Base-by-base conservation (phyloP, 2,797 vertebrate species). In the Myotis findleyi region DNA sequence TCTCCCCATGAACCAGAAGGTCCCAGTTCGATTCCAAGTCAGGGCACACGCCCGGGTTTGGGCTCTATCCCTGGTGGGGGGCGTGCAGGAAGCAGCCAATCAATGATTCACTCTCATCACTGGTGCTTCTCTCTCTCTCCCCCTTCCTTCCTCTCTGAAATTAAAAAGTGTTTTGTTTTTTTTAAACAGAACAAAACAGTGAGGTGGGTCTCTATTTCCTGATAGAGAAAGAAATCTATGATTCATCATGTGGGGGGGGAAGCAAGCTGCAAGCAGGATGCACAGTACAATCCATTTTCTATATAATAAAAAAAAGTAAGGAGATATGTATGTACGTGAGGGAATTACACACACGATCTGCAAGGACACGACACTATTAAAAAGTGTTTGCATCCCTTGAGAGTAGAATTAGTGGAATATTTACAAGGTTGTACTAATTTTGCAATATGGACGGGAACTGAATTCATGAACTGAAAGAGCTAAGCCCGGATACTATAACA, bases 221-320 rank as follows among this genome's bases (percentile, higher is more conserved):
- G 12, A 66, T 20, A 3, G 3, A 25, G 49, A 59, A 53, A 76
- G 10, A 44, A 4, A 49, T 4, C 20, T 30, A 6, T 0, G 49
- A n/a, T 10, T 5, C 1, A 30, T 10, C 1, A 4, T 0, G 4
- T 3, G 13, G 2, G 23, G 20, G 20, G 20, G 36, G 2, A 21
- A 33, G 7, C 11, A 62, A 79, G 10, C 5, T 38, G 47, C 14
- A 47, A 81, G 30, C 21, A 17, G 27, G 33, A 12, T 10, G 14
- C 12, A 2, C 0, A 4, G 9, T 16, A 8, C 38, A 38, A 47
- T 8, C 33, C 68, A 4, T n/a, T 23, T 20, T 57, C 57, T 44
- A 10, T 8, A 25, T n/a, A 20, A 80, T 79, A 38, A 79, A 79
- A 76, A 44, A 57, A 5, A 51, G 6, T 41, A 62, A 47, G 18